These are phyloP conservation scores for Pristis pectinata DNA, from an alignment of 2,797 vertebrate genomes.

Conservation along the genomic window DNA sequence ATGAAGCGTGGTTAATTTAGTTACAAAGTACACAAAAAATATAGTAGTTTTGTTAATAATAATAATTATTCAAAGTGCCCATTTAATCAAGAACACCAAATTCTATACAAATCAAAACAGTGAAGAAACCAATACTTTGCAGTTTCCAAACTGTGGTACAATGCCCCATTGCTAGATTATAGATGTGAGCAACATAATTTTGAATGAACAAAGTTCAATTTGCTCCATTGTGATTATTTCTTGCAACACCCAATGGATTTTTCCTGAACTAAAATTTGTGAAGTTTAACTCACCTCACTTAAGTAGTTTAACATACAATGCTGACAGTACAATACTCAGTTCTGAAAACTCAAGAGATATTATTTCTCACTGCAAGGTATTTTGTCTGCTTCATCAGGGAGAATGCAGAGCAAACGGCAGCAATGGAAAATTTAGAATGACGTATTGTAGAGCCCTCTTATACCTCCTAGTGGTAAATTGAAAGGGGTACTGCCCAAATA, in stretches of 20 bases:
- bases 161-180: background rate
- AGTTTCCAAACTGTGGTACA: background rate
- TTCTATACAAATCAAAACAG: background rate
- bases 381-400: background rate
- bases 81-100: background rate
- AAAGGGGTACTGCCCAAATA: background rate
- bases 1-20: background rate
- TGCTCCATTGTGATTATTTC: background rate
- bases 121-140: background rate
- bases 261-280: background rate
- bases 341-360: background rate
- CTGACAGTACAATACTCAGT: background rate
- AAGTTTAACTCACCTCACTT: background rate
- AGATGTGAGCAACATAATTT: no score
- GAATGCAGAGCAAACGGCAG: background rate
- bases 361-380: background rate
- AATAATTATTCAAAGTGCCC: background rate
- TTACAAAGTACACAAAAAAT: background rate
- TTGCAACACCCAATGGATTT: background rate
- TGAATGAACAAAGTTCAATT: background rate
- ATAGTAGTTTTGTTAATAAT: background rate
- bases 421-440: background rate
- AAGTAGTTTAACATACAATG: background rate
- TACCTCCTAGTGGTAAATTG: background rate
- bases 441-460: background rate